Base-by-base conservation (phyloP, 2,888 invertebrate species). In the Morpho achilles region DNA sequence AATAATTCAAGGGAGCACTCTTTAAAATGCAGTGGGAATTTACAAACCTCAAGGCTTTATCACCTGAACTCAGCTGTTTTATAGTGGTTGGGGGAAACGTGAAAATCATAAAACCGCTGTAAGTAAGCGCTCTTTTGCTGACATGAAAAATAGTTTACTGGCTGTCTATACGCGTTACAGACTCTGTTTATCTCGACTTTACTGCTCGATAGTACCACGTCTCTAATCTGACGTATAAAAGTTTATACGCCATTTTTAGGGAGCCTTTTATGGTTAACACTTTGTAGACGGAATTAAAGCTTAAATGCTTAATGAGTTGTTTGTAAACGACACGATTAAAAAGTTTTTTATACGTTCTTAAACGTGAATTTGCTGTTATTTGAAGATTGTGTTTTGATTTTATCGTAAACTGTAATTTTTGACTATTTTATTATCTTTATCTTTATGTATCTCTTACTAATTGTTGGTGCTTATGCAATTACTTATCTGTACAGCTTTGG, bases 141-240 rank as follows among this genome's bases (percentile, higher is more conserved):
- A 87, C 87, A 85, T 80, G 83, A 85, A 84, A 87, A 87, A 87
- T 87, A 87, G 87, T 87, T 87, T 86, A 87, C 81, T 83, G 77
- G 81, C 79, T 67, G 77, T 80, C 79, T 69, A 74, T 75, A 69
- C 76, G 73, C 76, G 73, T 78, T 75, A 80, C 76, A 75, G 74
- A 75, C 74, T 47, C 61, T 82, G 82, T 83, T 86, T 86, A 87
- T 86, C 84, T 76, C 69, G 69, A 69, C 70, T 85, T 84, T 83
- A 85, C 78, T 77, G 75, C 77, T 67, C 73, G 80, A 83, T 83
- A 86, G 75, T 70, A 71, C 69, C 63, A 57, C 70, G 70, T 68
- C 76, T 75, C 85, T 87, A 87, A 89, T 89, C 89, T 85, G 70
- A 73, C 71, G 73, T 81, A 87, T 88, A 87, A 89, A 87, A 84